phyloP scores from a whole-genome alignment of 2,888 invertebrate species.

The Therioaphis trifolii region DNA sequence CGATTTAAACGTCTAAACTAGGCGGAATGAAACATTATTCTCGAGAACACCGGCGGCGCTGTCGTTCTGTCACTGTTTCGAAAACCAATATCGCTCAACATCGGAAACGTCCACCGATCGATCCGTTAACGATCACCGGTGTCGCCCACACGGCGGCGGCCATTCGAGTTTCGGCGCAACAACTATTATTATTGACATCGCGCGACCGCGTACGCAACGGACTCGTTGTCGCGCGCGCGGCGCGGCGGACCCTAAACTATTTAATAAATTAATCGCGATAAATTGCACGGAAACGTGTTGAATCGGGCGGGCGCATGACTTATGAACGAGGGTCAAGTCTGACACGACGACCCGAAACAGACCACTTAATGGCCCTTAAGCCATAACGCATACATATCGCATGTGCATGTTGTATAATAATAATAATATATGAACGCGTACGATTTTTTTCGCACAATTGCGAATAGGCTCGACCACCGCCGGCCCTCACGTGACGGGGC shows the following conservation, averaged over 20 bases:
- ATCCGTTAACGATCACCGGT: too few relatives aligned
- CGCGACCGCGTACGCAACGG: neutral
- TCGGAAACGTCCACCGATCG: too few relatives aligned
- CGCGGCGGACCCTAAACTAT: conserved; percentile 26
- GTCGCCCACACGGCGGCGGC: neutral
- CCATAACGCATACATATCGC: neutral
- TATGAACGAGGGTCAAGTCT: conserved; percentile 48
- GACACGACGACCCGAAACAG: conserved; percentile 39
- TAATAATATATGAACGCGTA: too few relatives aligned
- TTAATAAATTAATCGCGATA: conserved; percentile 50
- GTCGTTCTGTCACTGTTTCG: too few relatives aligned
- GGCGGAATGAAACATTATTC: too few relatives aligned
- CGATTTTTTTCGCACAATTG: too few relatives aligned
- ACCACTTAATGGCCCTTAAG: conserved; percentile 35
- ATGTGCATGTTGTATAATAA: neutral
- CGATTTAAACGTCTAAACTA: too few relatives aligned
- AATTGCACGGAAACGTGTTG: conserved; percentile 31
- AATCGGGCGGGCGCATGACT: conserved; percentile 37
- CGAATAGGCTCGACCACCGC: too few relatives aligned
- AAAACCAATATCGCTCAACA: too few relatives aligned
- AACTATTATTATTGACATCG: too few relatives aligned
- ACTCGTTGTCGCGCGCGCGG: neutral
- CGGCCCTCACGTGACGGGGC: too few relatives aligned
- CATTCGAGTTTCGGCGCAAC: neutral
- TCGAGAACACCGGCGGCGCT: too few relatives aligned